A percentile compares a stretch with the other conserved stretches of the same genome.
These are phyloP conservation scores for Condylura cristata DNA, from an alignment of 2,113 vertebrate species.

Conservation along the genomic window DNA sequence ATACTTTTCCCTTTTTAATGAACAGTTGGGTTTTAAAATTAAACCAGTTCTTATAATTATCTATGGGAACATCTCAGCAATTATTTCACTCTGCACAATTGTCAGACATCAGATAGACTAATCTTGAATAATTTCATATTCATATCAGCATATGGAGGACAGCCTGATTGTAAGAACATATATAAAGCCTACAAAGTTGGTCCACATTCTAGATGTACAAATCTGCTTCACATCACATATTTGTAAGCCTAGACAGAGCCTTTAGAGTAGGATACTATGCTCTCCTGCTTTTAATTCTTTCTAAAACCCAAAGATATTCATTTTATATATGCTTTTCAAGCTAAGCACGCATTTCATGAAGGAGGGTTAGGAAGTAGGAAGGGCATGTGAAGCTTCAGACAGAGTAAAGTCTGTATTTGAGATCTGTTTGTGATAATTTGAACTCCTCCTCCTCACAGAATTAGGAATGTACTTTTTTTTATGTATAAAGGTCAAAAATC, in stretches of 20 bases:
- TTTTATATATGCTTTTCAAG: conserved; percentile 37
- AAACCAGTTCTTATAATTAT: not conserved
- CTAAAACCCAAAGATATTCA: conserved; percentile 27
- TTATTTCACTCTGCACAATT: not conserved
- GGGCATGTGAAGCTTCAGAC: not conserved
- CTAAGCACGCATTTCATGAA: not conserved
- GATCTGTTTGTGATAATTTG: not conserved
- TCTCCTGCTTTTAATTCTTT: conserved; percentile 46
- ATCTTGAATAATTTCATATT: conserved; percentile 24
- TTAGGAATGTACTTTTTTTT: not conserved
- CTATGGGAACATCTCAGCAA: not conserved
- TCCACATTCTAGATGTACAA: conserved; percentile 42
- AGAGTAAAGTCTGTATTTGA: not conserved
- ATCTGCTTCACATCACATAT: not conserved
- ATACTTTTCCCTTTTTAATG: not conserved
- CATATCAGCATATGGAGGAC: not conserved
- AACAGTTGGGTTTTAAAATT: not conserved
- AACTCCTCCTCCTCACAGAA: not conserved
- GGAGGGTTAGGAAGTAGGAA: not conserved
- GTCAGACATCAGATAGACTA: not conserved
- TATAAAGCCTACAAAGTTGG: not conserved
- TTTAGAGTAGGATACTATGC: not conserved
- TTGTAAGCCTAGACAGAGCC: conserved; percentile 1
- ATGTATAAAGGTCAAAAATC: not conserved
- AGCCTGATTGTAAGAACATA: not conserved